Conservation (phyloP, 2,888 invertebrate species). For the Cacoxenus indagator region DNA sequence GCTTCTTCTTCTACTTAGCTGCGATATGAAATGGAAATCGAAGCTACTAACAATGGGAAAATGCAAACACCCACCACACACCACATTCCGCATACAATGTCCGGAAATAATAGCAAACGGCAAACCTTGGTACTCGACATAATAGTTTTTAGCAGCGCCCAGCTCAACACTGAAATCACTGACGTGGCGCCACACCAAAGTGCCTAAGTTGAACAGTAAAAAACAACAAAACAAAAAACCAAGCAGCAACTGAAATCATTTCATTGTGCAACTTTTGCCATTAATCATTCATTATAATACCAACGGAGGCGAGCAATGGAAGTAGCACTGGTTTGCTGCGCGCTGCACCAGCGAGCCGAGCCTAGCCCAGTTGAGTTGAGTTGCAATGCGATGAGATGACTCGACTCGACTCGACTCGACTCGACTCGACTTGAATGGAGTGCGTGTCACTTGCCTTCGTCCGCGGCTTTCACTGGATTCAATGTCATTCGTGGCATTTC, state of each 20-base stretch:
- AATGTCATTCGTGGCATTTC: background rate
- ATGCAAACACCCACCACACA: background rate
- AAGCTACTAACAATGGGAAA: constrained; percentile 3
- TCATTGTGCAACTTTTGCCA: constrained; percentile 47
- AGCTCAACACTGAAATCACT: constrained; percentile 25
- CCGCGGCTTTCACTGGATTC: too few species aligned
- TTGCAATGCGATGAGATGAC: background rate
- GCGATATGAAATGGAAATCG: constrained; percentile 11
- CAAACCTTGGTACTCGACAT: background rate
- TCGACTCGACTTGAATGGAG: too few species aligned
- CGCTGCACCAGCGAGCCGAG: constrained; percentile 40
- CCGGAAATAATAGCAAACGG: background rate
- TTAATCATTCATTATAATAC: constrained; percentile 55
- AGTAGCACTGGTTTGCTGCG: constrained; percentile 53
- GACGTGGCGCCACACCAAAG: constrained; percentile 11
- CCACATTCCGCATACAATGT: background rate
- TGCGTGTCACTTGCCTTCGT: too few species aligned
- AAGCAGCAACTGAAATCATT: constrained; percentile 12
- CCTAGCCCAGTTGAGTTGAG: constrained; percentile 36
- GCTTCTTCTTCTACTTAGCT: too few species aligned
- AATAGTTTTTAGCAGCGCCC: background rate
- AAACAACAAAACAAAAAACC: background rate
- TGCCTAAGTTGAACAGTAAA: background rate
- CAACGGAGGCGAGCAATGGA: constrained; percentile 34
- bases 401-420: too few species aligned